Base-by-base conservation (phyloP, 1,140 invertebrate genomes). In the Zaprionus ornatus region DNA sequence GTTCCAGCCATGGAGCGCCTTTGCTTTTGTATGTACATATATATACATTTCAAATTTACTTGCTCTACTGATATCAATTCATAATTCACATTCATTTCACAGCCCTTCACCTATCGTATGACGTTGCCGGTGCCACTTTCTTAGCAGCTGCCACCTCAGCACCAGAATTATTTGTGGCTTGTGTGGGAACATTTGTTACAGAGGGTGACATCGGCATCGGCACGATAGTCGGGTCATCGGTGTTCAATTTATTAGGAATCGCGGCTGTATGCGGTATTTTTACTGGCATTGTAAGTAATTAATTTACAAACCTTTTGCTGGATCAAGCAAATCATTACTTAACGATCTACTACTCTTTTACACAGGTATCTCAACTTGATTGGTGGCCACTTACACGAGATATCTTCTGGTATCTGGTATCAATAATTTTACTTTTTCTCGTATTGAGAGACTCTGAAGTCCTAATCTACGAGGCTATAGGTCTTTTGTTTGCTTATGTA, bases 321-420 rank as follows among this genome's bases (percentile, higher is more conserved):
- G 9, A 48, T 19, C n/a, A 19, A 19, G 17, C n/a, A 48, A 9
- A 5, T 3, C 37, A 40, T 48, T 0, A 17, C 17, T 12, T 19
- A 21, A 48, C 9, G 2, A n/a, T 48, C 17, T 3, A 2, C 17
- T n/a, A n/a, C n/a, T 19, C 2, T 45, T 15, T 45, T 29, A n/a
- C 15, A 52, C 54, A 81, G 72, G 17, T 42, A 27, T 13, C 19
- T 0, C 54, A 69, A 17, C 29, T 91, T 37, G 72, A 83, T 15
- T 98, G 97, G 97, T 98, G 97, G 97, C 97, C 98, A 3, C 94
- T 98, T 17, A 96, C 96, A 13, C 94, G 98, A 77, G 98, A 99
- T 93, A 97, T 96, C 80, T 79, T 97, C 4, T 96, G 97, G 83
- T 99, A 98, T 91, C 95, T 80, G 1, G 0, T 75, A 17, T 42